phyloP scores from a whole-genome alignment of 2,797 vertebrate species.

The Sebastes nivosus region DNA sequence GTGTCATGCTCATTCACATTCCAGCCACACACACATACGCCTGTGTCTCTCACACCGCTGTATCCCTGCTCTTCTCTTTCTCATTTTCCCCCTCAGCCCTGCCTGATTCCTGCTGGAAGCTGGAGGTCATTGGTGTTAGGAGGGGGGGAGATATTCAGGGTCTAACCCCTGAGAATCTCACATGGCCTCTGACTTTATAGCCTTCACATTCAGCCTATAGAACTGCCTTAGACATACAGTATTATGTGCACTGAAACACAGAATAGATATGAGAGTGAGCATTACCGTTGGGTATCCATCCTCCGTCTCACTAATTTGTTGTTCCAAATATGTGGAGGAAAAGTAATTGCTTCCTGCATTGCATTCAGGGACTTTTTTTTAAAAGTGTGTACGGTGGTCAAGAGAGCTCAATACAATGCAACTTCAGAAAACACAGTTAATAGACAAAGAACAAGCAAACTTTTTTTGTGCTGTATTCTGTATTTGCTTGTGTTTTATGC shows the following conservation, averaged over 20 bases:
- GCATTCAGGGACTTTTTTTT: neutral
- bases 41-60: constrained; percentile 17
- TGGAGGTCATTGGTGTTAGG: constrained; percentile 69
- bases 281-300: neutral
- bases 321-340: neutral
- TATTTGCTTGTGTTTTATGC: neutral
- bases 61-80: constrained; percentile 56
- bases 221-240: neutral
- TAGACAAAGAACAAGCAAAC: neutral
- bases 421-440: neutral
- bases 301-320: neutral
- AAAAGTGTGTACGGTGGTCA: neutral
- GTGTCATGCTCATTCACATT: constrained; percentile 68
- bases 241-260: constrained; percentile 2
- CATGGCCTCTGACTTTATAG: constrained; percentile 40
- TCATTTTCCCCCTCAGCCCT: constrained; percentile 69
- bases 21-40: constrained; percentile 31
- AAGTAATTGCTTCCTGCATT: neutral
- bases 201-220: constrained; percentile 24
- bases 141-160: constrained; percentile 44
- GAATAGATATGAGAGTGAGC: constrained; percentile 12
- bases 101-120: constrained; percentile 65
- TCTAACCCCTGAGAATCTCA: constrained; percentile 67
- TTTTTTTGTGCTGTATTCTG: neutral
- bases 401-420: neutral